These are phyloP conservation scores for Xestia sexstrigata DNA, from an alignment of 2,888 invertebrate species.

Conservation along the genomic window DNA sequence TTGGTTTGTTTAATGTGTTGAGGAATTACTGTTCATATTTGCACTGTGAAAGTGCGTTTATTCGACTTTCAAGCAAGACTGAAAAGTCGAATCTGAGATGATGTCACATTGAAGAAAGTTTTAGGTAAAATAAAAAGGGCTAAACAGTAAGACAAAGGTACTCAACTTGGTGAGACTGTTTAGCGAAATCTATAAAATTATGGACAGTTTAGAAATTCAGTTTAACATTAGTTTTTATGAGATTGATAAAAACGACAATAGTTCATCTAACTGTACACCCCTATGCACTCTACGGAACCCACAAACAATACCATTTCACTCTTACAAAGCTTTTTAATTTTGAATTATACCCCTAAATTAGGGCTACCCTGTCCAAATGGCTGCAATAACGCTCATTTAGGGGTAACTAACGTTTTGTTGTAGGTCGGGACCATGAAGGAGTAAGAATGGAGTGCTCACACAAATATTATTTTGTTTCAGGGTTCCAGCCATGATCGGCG, in stretches of 20 bases:
- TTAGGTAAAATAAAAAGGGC: background rate
- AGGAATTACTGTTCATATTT: background rate
- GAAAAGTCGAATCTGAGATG: background rate
- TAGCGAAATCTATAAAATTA: background rate
- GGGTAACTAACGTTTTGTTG: constrained; percentile 64
- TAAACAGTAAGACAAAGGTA: no score
- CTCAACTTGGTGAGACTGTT: background rate
- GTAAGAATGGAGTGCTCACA: constrained; percentile 25
- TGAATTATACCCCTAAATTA: constrained; percentile 61
- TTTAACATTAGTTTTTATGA: background rate
- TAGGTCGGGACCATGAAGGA: constrained; percentile 11
- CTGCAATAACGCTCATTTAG: constrained; percentile 63
- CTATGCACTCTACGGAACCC: constrained; percentile 33
- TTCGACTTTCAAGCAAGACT: background rate
- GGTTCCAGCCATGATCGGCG: background rate
- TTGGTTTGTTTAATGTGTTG: constrained; percentile 21
- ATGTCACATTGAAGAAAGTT: background rate
- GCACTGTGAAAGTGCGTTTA: background rate
- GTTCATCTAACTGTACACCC: background rate
- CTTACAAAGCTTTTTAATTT: constrained; percentile 56
- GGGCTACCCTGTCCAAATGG: constrained; percentile 56
- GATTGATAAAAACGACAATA: background rate
- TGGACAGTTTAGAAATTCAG: background rate
- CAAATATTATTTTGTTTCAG: background rate
- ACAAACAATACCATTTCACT: constrained; percentile 23